Conservation (phyloP, 2,113 vertebrate genomes). For the Chelonoidis abingdonii region DNA sequence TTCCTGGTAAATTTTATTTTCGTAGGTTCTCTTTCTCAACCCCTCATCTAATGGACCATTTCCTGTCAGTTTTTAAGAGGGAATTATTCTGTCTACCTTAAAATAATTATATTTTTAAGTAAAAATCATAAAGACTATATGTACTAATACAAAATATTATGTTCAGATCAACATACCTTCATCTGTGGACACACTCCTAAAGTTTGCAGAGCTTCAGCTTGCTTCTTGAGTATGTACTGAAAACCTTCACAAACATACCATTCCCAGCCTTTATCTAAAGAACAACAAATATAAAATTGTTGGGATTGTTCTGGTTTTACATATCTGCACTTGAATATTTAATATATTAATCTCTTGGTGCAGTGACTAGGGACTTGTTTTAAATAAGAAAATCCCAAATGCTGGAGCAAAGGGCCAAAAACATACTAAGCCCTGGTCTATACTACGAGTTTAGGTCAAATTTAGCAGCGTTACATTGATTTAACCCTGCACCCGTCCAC, state of each 20-base stretch:
- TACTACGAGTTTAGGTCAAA: too few species aligned
- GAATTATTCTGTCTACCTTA: neutral
- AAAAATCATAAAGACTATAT: neutral
- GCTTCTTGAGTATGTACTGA: slow-evolving; percentile 89
- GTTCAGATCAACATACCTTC: slow-evolving; percentile 81
- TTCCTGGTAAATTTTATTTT: neutral
- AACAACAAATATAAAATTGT: neutral
- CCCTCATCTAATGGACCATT: neutral
- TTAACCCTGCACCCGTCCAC: too few species aligned
- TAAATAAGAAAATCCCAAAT: neutral
- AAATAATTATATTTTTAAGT: neutral
- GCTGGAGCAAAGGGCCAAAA: neutral
- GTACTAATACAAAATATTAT: neutral
- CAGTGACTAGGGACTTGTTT: neutral
- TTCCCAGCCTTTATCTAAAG: slow-evolving; percentile 76
- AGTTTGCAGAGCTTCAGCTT: slow-evolving; percentile 87
- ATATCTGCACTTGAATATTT: neutral
- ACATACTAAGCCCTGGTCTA: neutral
- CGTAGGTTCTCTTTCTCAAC: neutral
- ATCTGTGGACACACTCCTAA: slow-evolving; percentile 86
- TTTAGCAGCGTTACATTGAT: too few species aligned
- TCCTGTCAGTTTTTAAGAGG: neutral
- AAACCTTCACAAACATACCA: slow-evolving; percentile 95
- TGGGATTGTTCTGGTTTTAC: neutral
- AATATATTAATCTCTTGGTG: neutral